Conservation (phyloP, 2,797 vertebrate species). For the Anguilla pacifica region DNA sequence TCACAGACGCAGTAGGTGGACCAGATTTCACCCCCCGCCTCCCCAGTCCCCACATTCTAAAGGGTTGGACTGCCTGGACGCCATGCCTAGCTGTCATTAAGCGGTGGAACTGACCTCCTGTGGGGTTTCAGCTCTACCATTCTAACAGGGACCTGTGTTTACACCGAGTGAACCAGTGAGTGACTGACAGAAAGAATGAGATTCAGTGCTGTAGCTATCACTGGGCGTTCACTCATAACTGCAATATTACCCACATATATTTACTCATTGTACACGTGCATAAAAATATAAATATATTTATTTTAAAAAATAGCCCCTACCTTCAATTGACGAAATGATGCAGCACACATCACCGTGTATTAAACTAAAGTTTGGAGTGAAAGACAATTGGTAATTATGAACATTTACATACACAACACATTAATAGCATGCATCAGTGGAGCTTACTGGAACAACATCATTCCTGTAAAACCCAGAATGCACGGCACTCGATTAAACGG, state of each 20-base stretch:
- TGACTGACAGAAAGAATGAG: neutral
- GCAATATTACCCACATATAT: neutral
- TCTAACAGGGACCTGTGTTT: neutral
- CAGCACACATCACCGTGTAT: neutral
- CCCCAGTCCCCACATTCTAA: neutral
- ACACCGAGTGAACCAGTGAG: neutral
- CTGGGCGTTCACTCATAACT: neutral
- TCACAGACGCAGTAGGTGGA: neutral
- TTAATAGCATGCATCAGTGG: neutral
- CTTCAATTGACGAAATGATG: neutral
- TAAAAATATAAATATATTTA: neutral
- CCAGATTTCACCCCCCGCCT: neutral
- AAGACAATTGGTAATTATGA: neutral
- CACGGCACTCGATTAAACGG: neutral
- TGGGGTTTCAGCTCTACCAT: neutral
- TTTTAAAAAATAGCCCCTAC: neutral
- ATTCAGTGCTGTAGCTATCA: neutral
- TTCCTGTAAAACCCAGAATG: neutral
- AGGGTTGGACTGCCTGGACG: neutral
- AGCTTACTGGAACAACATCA: neutral
- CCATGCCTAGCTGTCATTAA: neutral
- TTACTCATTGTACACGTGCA: neutral
- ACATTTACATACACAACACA: neutral
- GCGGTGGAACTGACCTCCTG: neutral
- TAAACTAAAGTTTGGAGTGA: neutral